Evolutionary conservation across 1,140 invertebrate genomes (phyloP).

Genomic region (Ceratosolen solmsi): DNA sequence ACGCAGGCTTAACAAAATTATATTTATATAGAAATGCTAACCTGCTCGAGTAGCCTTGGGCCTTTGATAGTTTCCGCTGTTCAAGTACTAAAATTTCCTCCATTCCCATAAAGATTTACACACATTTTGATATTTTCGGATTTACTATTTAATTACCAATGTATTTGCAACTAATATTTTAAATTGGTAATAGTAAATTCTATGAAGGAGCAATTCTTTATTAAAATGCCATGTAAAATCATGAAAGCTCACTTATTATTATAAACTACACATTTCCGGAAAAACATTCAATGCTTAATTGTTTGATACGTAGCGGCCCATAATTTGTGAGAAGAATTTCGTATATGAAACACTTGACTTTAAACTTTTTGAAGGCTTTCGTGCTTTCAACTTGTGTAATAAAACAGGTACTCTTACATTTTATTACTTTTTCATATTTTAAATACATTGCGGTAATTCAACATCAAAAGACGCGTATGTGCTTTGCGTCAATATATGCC

Average conservation of each 20-base stretch:
- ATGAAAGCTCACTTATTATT: background rate
- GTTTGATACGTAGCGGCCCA: background rate
- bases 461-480: background rate
- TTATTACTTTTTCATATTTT: slow-evolving; percentile 14
- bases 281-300: slow-evolving; percentile 4
- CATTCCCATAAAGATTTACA: too few relatives aligned
- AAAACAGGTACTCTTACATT: background rate
- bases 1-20: background rate
- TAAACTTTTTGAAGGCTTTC: background rate
- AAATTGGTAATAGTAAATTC: background rate
- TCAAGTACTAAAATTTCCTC: too few relatives aligned
- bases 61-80: too few relatives aligned
- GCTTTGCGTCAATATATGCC: background rate
- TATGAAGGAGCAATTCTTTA: background rate
- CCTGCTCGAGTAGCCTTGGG: too few relatives aligned
- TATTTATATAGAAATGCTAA: background rate
- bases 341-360: background rate
- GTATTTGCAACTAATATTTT: too few relatives aligned
- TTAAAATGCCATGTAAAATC: background rate
- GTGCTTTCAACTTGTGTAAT: background rate
- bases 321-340: background rate
- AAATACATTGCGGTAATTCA: background rate
- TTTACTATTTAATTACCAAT: too few relatives aligned
- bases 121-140: too few relatives aligned
- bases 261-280: background rate